A percentile compares a stretch with the other conserved stretches of the same genome.
Conservation (phyloP, 2,113 vertebrate genomes). For the Gavialis gangeticus region DNA sequence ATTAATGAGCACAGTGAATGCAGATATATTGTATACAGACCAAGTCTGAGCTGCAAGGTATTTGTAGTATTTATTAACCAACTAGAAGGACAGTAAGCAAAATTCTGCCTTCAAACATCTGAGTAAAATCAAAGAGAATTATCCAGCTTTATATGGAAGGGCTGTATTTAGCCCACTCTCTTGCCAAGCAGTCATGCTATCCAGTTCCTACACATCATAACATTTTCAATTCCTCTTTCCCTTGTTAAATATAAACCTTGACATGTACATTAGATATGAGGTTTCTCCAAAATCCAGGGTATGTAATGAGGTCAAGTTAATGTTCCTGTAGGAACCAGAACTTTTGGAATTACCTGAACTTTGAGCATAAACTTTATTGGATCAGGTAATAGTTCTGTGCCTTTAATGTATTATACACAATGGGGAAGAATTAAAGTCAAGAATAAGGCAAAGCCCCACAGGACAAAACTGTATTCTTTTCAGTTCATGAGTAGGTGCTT, state of each 20-base stretch:
- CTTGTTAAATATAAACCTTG: background rate
- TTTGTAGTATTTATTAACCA: background rate
- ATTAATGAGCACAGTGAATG: background rate
- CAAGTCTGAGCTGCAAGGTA: background rate
- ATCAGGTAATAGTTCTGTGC: background rate
- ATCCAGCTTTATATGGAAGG: background rate
- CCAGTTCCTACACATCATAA: background rate
- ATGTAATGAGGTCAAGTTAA: background rate
- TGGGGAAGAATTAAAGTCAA: background rate
- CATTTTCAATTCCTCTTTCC: background rate
- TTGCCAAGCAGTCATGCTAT: background rate
- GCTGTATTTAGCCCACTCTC: background rate
- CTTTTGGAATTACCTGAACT: background rate
- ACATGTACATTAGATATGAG: background rate
- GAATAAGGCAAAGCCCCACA: background rate
- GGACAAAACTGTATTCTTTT: background rate
- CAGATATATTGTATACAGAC: background rate
- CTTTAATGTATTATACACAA: background rate
- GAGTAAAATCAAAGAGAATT: background rate
- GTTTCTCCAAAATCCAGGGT: background rate
- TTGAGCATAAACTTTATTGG: background rate
- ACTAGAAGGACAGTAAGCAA: background rate
- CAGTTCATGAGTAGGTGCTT: background rate
- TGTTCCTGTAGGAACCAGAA: background rate
- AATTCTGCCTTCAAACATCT: background rate